phyloP scores from a whole-genome alignment of 2,113 vertebrate genomes.

The Arothron firmamentum region DNA sequence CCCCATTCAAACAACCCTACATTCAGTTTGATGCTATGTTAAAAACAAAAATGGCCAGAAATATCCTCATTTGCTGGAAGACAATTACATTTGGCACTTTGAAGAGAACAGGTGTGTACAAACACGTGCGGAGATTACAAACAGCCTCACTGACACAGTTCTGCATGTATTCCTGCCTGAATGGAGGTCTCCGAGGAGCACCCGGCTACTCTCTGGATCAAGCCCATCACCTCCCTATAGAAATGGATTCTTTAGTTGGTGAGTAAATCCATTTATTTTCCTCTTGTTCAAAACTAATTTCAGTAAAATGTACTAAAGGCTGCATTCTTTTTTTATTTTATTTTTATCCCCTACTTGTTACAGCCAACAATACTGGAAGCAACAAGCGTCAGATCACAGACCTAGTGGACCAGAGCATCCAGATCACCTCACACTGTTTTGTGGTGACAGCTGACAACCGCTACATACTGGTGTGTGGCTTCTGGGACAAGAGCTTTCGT shows the following conservation, averaged over 20 bases:
- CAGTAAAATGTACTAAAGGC: neutral
- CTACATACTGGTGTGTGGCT: slow-evolving; percentile 96
- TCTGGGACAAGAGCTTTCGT: slow-evolving; percentile 99
- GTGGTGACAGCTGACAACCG: slow-evolving; percentile 99
- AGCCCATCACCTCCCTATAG: slow-evolving; percentile 95
- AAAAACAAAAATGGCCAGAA: slow-evolving; percentile 30
- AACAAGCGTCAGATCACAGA: slow-evolving; percentile 98
- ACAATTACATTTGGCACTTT: slow-evolving; percentile 37
- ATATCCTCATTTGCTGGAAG: slow-evolving; percentile 19
- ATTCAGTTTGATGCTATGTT: slow-evolving; percentile 47
- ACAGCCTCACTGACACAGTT: slow-evolving; percentile 25
- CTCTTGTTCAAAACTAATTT: neutral
- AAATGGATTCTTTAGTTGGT: slow-evolving; percentile 98
- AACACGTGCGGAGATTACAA: slow-evolving; percentile 23
- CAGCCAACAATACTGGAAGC: slow-evolving; percentile 91
- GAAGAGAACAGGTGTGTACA: slow-evolving; percentile 39
- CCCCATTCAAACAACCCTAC: slow-evolving; percentile 48
- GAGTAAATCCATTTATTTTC: slow-evolving; percentile 49
- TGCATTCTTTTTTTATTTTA: neutral
- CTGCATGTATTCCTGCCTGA: slow-evolving; percentile 27
- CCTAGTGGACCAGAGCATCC: slow-evolving; percentile 98
- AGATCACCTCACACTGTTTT: slow-evolving; percentile 96
- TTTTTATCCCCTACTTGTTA: slow-evolving; percentile 34
- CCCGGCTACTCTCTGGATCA: slow-evolving; percentile 97
- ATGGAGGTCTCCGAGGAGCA: slow-evolving; percentile 89